Conservation (phyloP, 1,140 invertebrate species). For the Cheumatopsyche charites region DNA sequence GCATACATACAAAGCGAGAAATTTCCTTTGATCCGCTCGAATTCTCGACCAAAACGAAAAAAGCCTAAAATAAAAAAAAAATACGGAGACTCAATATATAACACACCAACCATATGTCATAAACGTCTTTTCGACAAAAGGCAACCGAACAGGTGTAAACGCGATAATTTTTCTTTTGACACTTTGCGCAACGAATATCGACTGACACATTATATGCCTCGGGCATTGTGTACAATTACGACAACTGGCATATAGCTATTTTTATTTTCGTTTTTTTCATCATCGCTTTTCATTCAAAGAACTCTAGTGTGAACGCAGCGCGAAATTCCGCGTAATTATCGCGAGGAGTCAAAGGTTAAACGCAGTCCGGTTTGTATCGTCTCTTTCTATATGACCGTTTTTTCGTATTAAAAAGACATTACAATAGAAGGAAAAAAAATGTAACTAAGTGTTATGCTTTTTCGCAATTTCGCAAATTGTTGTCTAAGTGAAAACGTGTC, state of each 20-base stretch:
- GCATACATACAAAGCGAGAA: no score
- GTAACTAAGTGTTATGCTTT: conserved; percentile 1
- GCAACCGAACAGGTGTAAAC: background rate
- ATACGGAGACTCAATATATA: no score
- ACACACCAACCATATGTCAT: no score
- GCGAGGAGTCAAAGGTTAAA: conserved; percentile 20
- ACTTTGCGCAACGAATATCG: background rate
- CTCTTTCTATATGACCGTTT: background rate
- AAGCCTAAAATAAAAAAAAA: no score
- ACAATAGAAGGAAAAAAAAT: background rate
- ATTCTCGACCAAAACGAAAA: no score
- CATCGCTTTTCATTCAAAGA: no score
- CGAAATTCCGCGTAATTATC: background rate
- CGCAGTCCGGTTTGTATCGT: background rate
- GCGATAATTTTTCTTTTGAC: background rate
- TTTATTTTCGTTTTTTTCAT: no score
- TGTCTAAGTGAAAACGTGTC: background rate
- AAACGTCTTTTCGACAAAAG: no score
- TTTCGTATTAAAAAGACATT: background rate
- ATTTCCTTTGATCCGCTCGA: no score
- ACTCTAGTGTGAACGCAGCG: no score
- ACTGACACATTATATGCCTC: background rate
- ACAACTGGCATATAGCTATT: no score
- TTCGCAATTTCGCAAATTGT: background rate
- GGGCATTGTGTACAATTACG: no score